Conservation (phyloP, 2,888 invertebrate species). For the Epinotia demarniana region DNA sequence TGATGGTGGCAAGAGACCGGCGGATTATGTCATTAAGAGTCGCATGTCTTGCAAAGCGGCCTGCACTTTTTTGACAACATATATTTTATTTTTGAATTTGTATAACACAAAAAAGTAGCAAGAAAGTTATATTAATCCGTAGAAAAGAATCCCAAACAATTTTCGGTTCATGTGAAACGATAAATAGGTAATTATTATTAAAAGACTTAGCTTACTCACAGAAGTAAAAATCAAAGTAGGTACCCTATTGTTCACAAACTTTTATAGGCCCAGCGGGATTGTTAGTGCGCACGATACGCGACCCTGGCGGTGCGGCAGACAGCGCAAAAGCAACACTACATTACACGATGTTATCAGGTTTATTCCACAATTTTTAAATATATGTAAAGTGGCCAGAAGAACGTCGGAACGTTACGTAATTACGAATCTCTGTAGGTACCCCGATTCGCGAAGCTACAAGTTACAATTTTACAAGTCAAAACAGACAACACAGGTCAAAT, state of each 20-base stretch:
- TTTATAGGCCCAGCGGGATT: conserved; percentile 23
- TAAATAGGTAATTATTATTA: no score
- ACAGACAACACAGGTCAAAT: no score
- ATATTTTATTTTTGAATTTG: neutral
- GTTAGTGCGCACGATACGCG: conserved; percentile 16
- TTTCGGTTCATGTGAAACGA: neutral
- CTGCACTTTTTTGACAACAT: no score
- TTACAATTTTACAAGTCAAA: no score
- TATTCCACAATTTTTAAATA: neutral
- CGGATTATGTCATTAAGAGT: no score
- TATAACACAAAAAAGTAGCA: neutral
- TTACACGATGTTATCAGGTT: conserved; percentile 5
- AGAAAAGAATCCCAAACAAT: neutral
- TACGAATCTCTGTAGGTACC: no score
- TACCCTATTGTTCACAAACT: conserved; percentile 12
- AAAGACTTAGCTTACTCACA: neutral
- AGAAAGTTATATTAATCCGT: neutral
- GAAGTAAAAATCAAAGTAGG: conserved; percentile 33
- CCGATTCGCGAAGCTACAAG: neutral
- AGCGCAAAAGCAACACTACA: neutral
- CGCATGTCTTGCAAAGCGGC: no score
- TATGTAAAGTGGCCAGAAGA: neutral
- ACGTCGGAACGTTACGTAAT: no score
- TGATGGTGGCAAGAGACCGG: no score
- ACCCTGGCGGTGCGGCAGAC: neutral